Evolutionary conservation across 2,113 vertebrate genomes (phyloP), one percentile per base, ranked within the genome.

Genomic region (Carettochelys insculpta): DNA sequence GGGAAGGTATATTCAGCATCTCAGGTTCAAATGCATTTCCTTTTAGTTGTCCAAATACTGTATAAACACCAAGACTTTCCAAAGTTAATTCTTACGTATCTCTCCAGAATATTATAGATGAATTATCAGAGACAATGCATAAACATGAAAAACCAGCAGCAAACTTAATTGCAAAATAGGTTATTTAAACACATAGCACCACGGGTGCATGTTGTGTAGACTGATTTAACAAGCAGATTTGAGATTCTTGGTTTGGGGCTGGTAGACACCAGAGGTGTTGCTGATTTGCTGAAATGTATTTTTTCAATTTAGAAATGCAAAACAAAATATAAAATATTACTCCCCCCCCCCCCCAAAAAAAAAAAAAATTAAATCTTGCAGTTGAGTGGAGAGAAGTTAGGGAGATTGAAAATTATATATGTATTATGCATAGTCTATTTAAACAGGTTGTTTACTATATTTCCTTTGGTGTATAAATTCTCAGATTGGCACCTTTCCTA

Each of bases 101-200:
- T 53, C 89, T 81, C 88, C 80, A 71, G 65, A 61, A 92, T 41
- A 52, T 71, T 90, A 79, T 89, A 83, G 90, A 95, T 89, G 88
- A 96, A 93, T 90, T 89, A 82, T 61, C 91, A 83, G 91, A 88
- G 90, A 89, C 82, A 90, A 93, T 90, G 77, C 65, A 84, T 87
- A 58, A 86, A 91, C 93, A 87, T 34, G 19, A 86, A 61, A 79
- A 75, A 77, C 48, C 51, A 83, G 48, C 77, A 90, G 53, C 80
- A 90, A 45, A 27, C 85, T 81, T 16, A 3, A 5, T 83, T 94
- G 93, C 83, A 96, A 95, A 94, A 92, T 51, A 92, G 89, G 61
- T 88, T 95, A 92, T 94, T 93, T 95, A 86, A 94, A 77, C 79
- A 13, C 82, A 61, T 83, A 51, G 52, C 31, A 79, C 5, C 11